Evolutionary conservation across 2,888 invertebrate genomes (phyloP).

Genomic region (Thelaira solivaga): DNA sequence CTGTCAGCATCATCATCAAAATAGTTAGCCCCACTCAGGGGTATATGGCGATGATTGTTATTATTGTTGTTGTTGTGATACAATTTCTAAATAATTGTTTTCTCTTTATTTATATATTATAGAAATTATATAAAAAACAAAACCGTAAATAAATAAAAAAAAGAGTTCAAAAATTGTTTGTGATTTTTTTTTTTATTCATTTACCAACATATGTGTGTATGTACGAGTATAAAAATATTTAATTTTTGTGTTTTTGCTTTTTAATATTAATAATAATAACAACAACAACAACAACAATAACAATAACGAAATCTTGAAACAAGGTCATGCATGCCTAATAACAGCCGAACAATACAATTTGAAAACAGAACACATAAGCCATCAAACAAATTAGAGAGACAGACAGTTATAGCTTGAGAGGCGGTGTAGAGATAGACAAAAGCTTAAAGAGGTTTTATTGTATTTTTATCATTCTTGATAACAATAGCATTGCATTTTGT

Average conservation of each 20-base stretch:
- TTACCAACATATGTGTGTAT: no score
- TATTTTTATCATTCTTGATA: no score
- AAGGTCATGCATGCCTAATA: constrained; percentile 36
- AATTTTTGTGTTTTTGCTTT: background rate
- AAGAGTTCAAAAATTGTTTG: constrained; percentile 40
- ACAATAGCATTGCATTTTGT: no score
- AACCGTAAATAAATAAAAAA: constrained; percentile 21
- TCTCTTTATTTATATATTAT: constrained; percentile 25
- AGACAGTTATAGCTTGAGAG: background rate
- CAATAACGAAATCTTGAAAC: constrained; percentile 15
- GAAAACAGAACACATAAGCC: constrained; percentile 1
- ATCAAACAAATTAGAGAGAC: background rate
- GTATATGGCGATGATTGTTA: background rate
- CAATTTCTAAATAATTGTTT: background rate
- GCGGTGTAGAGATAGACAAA: no score
- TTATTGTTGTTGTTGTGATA: background rate
- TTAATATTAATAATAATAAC: constrained; percentile 15
- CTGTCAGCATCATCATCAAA: background rate
- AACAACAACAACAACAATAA: constrained; percentile 19
- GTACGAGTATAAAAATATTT: no score
- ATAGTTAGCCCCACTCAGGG: background rate
- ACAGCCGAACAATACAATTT: constrained; percentile 5
- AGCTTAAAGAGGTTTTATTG: background rate
- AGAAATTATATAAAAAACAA: constrained; percentile 6
- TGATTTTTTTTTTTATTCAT: no score